Conservation (phyloP, 1,140 invertebrate species). For the Brachionus plicatilis region DNA sequence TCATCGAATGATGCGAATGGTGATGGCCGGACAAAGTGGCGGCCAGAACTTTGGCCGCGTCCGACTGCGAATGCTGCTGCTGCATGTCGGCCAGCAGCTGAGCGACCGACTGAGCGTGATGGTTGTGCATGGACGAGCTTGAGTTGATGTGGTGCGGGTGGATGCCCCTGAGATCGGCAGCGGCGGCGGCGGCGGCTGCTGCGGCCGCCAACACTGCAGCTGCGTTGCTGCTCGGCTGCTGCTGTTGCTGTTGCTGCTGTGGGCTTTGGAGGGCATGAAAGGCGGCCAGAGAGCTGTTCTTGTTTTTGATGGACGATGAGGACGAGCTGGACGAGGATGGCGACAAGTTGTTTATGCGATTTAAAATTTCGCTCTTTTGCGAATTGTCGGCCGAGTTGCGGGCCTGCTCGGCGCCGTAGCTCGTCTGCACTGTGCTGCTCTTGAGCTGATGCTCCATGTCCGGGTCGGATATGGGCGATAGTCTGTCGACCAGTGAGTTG, state of each 20-base stretch:
- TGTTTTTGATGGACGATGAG: conserved; percentile 30
- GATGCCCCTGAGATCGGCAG: conserved; percentile 16
- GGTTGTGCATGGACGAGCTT: background rate
- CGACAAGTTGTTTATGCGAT: conserved; percentile 27
- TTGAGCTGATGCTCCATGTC: conserved; percentile 10
- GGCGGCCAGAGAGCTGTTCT: background rate
- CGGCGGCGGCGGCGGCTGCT: conserved; percentile 23
- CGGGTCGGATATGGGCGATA: conserved; percentile 24
- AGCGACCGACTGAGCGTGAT: conserved; percentile 38
- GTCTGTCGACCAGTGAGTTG: conserved; percentile 17
- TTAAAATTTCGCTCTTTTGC: conserved; percentile 14
- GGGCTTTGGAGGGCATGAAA: background rate
- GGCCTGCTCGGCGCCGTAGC: background rate
- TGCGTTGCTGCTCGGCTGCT: background rate
- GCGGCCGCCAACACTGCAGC: conserved; percentile 31
- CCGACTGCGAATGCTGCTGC: conserved; percentile 20
- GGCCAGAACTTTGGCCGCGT: background rate
- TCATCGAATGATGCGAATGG: conserved; percentile 1
- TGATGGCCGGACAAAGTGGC: background rate
- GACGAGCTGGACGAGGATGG: conserved; percentile 27
- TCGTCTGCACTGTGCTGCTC: background rate
- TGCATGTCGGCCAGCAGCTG: conserved; percentile 30
- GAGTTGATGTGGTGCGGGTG: background rate
- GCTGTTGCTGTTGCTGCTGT: too few relatives aligned
- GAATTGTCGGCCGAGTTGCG: background rate